These are phyloP conservation scores for Leptura quadrifasciata DNA, from an alignment of 2,888 invertebrate species.

Conservation along the genomic window DNA sequence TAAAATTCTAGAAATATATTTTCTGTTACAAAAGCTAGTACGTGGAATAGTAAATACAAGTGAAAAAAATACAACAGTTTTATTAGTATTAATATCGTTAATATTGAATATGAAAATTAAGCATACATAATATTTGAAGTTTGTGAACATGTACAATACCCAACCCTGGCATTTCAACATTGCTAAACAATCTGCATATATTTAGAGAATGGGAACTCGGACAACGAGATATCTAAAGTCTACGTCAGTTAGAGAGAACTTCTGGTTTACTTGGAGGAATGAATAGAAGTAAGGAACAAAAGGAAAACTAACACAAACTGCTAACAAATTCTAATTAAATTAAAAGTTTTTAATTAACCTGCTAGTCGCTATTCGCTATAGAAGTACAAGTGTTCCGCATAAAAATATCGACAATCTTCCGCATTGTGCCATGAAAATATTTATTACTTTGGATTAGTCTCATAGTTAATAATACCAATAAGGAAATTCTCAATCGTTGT, in stretches of 20 bases:
- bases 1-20: too few relatives aligned
- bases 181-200: constrained; percentile 26
- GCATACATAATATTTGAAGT: neutral
- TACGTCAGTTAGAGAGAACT: constrained; percentile 42
- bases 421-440: neutral
- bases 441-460: too few relatives aligned
- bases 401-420: neutral
- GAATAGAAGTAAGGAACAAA: constrained; percentile 21
- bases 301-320: constrained; percentile 26
- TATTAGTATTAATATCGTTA: neutral
- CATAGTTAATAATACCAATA: too few relatives aligned
- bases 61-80: too few relatives aligned
- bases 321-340: constrained; percentile 31
- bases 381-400: neutral
- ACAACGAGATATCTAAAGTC: constrained; percentile 34
- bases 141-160: neutral
- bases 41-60: too few relatives aligned
- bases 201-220: constrained; percentile 20
- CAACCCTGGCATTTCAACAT: constrained; percentile 10
- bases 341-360: constrained; percentile 10
- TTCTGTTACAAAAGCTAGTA: too few relatives aligned
- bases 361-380: neutral
- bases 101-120: neutral
- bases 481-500: too few relatives aligned
- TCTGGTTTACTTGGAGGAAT: constrained; percentile 43